Base-by-base conservation (phyloP, 2,888 invertebrate genomes). In the Scaptomyza polygonia region DNA sequence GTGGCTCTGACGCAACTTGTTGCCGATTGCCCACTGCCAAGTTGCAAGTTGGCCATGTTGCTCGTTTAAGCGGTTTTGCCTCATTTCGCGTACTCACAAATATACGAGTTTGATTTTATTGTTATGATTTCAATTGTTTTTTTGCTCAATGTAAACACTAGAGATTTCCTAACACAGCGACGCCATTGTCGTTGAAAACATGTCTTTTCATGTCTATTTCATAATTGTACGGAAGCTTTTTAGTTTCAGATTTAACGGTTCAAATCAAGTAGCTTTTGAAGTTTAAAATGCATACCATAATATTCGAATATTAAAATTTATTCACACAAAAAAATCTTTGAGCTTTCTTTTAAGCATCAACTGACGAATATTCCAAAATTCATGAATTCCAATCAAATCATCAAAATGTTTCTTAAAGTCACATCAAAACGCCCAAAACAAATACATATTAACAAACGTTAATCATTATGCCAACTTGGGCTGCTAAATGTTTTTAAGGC, bases 81-180 rank as follows among this genome's bases (percentile, higher is more conserved):
- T 34, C 34, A 34, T 49, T 42, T 70, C 58, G 43, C 67, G 52
- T 47, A 64, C 75, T 74, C 72, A 48, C 67, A 87, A 86, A 77
- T 82, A 83, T 36, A 86, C 73, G 56, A 75, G 80, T 75, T 87
- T 83, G 76, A 79, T 87, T 85, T 88, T 79, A 79, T 80, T 80
- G 72, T 76, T 79, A 79, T 79, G 83, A 81, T 78, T 86, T 81
- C 89, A 79, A 79, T 79, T 82, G 79, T 81, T 80, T 69, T 81
- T 80, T 69, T 79, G 68, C 69, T 64, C 78, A 59, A 66, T 83
- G 79, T 88, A 86, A 84, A 86, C 84, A 75, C 86, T 58, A 51
- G 65, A 77, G 80, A 77, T 72, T 80, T 77, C 51, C 58, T 36
- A 68, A 49, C 75, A 56, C 55, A 56, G 55, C 39, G 42, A 29